Evolutionary conservation across 2,888 invertebrate species (phyloP), one percentile per base, ranked within the genome.

Genomic region (Heliothis peltigera): DNA sequence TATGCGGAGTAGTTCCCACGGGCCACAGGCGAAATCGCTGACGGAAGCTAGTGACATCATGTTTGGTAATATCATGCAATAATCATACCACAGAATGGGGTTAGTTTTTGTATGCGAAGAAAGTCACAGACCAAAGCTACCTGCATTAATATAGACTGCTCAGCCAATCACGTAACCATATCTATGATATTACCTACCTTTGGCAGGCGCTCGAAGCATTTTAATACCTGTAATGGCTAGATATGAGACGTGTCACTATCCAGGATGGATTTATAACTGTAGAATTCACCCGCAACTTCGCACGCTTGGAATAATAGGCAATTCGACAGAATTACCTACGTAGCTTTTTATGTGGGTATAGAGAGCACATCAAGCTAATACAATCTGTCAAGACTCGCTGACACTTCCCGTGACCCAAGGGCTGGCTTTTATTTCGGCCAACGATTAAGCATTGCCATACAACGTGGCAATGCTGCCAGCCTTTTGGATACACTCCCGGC

Each of bases 201-300:
- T 32, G 12, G 19, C 19, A n/a, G 59, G 17, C 19, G 51, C 51
- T 49, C 35, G 6, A 15, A 18, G 70, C 53, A 71, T 75, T 62
- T 43, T 76, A 76, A 76, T 75, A 56, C 32, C 32, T 59, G 51
- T 19, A 15, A 56, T 12, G 19, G 3, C 17, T 22, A 48, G 19
- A n/a, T 10, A 10, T 1, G 35, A 32, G 8, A 65, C 73, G 77
- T 77, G 77, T 58, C 6, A 57, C 43, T 48, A 73, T 77, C 58
- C 35, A 8, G 15, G 42, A 44, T 52, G 10, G 57, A 17, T 8
- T 22, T 53, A 19, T 73, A 77, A 77, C 77, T 77, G 77, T 72
- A 3, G 12, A 12, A 10, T 32, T 32, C 3, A 12, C 0, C 3
- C 12, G 32, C 12, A 0, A 32, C 12, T 32, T 12, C 32, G 42